Conservation (phyloP, 2,888 invertebrate genomes). For the Osmoderma eremita region DNA sequence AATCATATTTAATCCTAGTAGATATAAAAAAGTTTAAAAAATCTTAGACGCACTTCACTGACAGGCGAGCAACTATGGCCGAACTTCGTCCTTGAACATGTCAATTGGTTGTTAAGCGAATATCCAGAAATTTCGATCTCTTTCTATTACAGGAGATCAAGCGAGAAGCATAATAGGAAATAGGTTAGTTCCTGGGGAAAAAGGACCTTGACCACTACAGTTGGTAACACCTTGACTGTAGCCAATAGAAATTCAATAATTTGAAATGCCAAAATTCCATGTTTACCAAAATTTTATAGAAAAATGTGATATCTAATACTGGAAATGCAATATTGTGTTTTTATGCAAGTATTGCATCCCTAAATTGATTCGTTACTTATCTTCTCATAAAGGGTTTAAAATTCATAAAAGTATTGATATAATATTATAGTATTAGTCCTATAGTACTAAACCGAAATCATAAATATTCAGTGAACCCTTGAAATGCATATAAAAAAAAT, state of each 20-base stretch:
- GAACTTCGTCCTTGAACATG: constrained; percentile 35
- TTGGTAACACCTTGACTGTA: constrained; percentile 19
- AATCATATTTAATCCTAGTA: constrained; percentile 17
- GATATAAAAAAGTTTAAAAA: constrained; percentile 3
- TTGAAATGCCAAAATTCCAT: background rate
- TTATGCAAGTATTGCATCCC: too few relatives aligned
- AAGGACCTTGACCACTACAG: constrained; percentile 30
- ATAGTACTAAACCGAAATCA: too few relatives aligned
- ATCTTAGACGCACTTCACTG: constrained; percentile 34
- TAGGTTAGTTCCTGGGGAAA: background rate
- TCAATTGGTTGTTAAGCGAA: constrained; percentile 1
- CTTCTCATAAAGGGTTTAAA: too few relatives aligned
- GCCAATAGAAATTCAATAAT: constrained; percentile 12
- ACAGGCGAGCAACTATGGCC: constrained; percentile 40
- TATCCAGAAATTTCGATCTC: background rate
- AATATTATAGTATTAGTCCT: too few relatives aligned
- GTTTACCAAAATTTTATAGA: background rate
- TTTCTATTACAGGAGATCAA: background rate
- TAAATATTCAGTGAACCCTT: too few relatives aligned
- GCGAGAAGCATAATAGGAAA: background rate
- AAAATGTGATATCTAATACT: too few relatives aligned
- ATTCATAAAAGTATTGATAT: too few relatives aligned
- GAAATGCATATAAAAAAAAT: too few relatives aligned
- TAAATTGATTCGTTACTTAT: too few relatives aligned
- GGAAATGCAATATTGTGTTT: background rate